A percentile compares a stretch with the other conserved stretches of the same genome.
Evolutionary conservation across 2,113 vertebrate species (phyloP).

Genomic region (Antechinus flavipes): DNA sequence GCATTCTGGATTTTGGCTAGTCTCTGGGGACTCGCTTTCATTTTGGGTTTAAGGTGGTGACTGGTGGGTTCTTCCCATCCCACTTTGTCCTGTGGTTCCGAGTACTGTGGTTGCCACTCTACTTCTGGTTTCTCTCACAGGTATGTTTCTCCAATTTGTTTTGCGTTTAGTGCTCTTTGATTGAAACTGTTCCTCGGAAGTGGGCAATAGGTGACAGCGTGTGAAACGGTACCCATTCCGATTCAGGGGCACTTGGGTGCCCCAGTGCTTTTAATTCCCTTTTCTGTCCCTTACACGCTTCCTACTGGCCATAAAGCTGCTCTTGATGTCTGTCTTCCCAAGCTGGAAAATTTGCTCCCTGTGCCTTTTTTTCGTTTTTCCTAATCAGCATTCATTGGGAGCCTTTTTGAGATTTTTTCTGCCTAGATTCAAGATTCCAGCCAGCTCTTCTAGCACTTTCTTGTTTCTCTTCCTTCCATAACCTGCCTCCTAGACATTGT

Average conservation of each 20-base stretch:
- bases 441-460: too few relatives aligned
- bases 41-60: neutral
- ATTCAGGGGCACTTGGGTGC: neutral
- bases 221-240: too few relatives aligned
- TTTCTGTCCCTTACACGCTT: neutral
- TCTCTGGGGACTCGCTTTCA: too few relatives aligned
- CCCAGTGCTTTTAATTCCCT: neutral
- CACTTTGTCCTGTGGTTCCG: too few relatives aligned
- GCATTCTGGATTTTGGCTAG: neutral
- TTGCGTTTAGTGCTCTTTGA: neutral
- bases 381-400: too few relatives aligned
- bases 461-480: neutral
- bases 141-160: neutral
- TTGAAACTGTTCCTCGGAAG: too few relatives aligned
- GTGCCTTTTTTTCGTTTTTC: neutral
- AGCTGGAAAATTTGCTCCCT: too few relatives aligned
- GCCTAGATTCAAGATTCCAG: too few relatives aligned
- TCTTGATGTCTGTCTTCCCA: neutral
- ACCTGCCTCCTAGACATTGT: too few relatives aligned
- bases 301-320: neutral
- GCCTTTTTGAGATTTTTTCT: neutral
- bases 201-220: too few relatives aligned
- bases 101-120: too few relatives aligned
- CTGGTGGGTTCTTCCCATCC: neutral
- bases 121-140: neutral